Conservation (phyloP, 2,113 vertebrate species). For the Neogobius melanostomus region DNA sequence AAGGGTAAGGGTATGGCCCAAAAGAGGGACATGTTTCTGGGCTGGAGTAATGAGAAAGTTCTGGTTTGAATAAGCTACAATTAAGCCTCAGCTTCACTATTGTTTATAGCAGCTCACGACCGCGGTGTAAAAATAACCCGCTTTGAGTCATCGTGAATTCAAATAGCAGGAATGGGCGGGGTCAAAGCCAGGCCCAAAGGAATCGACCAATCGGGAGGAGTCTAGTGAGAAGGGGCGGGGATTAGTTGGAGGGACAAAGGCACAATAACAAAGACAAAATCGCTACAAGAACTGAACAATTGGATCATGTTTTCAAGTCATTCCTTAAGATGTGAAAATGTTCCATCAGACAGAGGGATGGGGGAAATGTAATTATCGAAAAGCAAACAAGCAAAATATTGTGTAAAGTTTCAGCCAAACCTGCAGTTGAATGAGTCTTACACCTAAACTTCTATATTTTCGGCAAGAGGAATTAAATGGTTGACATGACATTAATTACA, state of each 20-base stretch:
- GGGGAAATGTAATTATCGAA: background rate
- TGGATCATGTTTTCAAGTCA: too few relatives aligned
- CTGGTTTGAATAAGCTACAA: background rate
- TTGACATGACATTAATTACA: too few relatives aligned
- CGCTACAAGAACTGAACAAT: too few relatives aligned
- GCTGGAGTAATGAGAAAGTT: background rate
- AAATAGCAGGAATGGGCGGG: constrained; percentile 41
- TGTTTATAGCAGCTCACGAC: constrained; percentile 40
- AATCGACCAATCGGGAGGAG: constrained; percentile 51
- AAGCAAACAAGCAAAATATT: too few relatives aligned
- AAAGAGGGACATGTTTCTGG: background rate
- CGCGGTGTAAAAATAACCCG: constrained; percentile 40
- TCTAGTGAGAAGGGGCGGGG: constrained; percentile 34
- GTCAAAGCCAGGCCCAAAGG: constrained; percentile 45
- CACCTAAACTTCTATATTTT: too few relatives aligned
- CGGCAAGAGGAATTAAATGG: too few relatives aligned
- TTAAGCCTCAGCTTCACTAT: constrained; percentile 24
- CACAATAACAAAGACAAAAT: background rate
- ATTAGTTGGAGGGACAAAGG: constrained; percentile 22
- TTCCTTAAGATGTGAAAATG: too few relatives aligned
- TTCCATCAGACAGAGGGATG: constrained; percentile 22
- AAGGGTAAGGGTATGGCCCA: too few relatives aligned
- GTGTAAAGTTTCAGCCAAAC: too few relatives aligned
- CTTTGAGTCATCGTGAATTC: constrained; percentile 59
- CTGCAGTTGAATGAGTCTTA: too few relatives aligned